Conservation (phyloP, 2,113 vertebrate genomes). For the Plestiodon gilberti region DNA sequence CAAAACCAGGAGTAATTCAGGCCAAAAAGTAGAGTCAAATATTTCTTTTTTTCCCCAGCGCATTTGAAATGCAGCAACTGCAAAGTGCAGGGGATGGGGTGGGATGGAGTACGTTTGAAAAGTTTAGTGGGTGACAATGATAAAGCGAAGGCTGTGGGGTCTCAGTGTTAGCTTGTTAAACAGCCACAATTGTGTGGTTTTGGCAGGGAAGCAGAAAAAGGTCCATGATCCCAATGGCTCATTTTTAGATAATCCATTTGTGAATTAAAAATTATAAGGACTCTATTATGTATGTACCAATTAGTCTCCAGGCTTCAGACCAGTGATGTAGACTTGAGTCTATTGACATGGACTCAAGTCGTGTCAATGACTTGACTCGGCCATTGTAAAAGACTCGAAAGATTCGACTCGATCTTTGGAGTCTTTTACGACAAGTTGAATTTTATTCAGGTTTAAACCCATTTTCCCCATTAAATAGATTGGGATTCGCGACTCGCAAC, state of each 20-base stretch:
- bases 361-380: no score
- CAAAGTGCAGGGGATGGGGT: background rate
- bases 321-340: no score
- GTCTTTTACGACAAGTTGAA: no score
- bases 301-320: no score
- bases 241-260: background rate
- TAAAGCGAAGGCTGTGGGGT: background rate
- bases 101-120: background rate
- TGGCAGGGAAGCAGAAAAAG: background rate
- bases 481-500: no score
- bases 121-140: background rate
- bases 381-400: no score
- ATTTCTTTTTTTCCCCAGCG: conserved; percentile 45
- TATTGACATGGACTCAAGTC: no score
- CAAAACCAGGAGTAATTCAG: conserved; percentile 40
- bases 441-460: no score
- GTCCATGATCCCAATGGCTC: background rate
- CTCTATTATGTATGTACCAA: background rate
- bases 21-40: conserved; percentile 42
- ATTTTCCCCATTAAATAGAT: no score
- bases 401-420: no score
- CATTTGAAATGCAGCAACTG: conserved; percentile 45
- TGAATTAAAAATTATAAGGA: background rate
- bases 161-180: background rate
- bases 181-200: background rate